Evolutionary conservation across 2,888 invertebrate species (phyloP).

Genomic region (Agriopis aurantiaria): DNA sequence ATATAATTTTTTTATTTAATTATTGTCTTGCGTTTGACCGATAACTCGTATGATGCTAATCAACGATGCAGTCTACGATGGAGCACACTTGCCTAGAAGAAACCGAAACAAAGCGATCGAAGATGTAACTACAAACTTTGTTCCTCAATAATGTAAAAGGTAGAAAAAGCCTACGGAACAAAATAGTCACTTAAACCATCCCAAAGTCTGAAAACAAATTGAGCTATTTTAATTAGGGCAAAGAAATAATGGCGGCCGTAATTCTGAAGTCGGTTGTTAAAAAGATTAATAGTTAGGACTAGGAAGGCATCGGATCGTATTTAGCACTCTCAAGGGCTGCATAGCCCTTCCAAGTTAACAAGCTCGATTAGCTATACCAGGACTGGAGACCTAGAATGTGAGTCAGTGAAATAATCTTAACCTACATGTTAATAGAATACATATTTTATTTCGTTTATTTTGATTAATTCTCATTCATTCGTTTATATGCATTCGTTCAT

Average conservation of each 20-base stretch:
- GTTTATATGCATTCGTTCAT: no score
- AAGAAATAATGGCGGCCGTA: slow-evolving; percentile 36
- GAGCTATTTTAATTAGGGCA: slow-evolving; percentile 43
- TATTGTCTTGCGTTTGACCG: no score
- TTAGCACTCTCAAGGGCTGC: slow-evolving; percentile 70
- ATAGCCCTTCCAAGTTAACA: slow-evolving; percentile 58
- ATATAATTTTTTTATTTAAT: no score
- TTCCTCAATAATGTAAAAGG: neutral
- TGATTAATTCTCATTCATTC: no score
- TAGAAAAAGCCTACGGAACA: neutral
- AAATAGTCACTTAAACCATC: slow-evolving; percentile 12
- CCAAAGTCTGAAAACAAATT: slow-evolving; percentile 35
- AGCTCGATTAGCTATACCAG: slow-evolving; percentile 55
- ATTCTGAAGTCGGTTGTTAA: slow-evolving; percentile 64
- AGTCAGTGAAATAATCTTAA: slow-evolving; percentile 43
- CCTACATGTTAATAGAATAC: neutral
- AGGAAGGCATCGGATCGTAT: slow-evolving; percentile 70
- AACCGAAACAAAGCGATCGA: no score
- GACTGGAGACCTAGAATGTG: neutral
- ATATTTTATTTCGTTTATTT: neutral
- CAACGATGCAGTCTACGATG: no score
- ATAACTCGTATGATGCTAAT: no score
- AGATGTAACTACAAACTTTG: neutral
- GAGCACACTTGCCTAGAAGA: no score
- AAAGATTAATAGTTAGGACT: slow-evolving; percentile 75